Evolutionary conservation across 2,888 invertebrate species (phyloP).

Genomic region (Hydropsyche betteni): DNA sequence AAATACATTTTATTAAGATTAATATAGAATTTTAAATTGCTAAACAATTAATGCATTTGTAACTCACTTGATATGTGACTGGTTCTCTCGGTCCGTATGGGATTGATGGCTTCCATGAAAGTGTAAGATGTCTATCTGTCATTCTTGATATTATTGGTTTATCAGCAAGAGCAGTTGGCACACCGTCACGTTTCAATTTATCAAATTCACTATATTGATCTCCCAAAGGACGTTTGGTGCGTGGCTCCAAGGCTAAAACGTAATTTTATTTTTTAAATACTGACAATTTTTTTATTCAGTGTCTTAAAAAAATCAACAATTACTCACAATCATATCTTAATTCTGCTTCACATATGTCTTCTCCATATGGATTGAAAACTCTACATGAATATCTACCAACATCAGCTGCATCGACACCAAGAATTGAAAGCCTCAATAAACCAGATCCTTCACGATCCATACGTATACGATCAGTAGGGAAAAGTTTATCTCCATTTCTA

Average conservation of each 20-base stretch:
- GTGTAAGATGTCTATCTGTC: slow-evolving; percentile 86
- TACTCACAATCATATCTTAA: slow-evolving; percentile 82
- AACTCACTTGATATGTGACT: slow-evolving; percentile 85
- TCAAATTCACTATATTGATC: slow-evolving; percentile 88
- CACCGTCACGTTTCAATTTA: slow-evolving; percentile 81
- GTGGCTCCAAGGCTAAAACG: slow-evolving; percentile 70
- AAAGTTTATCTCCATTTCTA: slow-evolving; percentile 79
- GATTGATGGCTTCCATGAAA: slow-evolving; percentile 95
- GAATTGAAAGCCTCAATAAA: slow-evolving; percentile 81
- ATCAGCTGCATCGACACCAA: slow-evolving; percentile 81
- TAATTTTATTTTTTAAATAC: neutral
- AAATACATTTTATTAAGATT: slow-evolving; percentile 8
- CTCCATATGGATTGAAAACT: slow-evolving; percentile 85
- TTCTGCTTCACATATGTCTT: slow-evolving; percentile 80
- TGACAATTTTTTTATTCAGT: neutral
- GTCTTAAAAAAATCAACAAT: slow-evolving; percentile 31
- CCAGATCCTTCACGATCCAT: slow-evolving; percentile 87
- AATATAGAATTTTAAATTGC: neutral
- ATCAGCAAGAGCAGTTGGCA: slow-evolving; percentile 88
- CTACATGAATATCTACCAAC: slow-evolving; percentile 85
- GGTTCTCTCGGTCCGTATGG: slow-evolving; percentile 87
- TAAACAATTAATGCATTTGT: neutral
- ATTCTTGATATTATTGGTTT: slow-evolving; percentile 92
- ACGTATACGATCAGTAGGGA: slow-evolving; percentile 82
- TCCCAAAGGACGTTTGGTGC: slow-evolving; percentile 71